Base-by-base conservation (phyloP, 2,113 vertebrate genomes). In the Chloebia gouldiae region DNA sequence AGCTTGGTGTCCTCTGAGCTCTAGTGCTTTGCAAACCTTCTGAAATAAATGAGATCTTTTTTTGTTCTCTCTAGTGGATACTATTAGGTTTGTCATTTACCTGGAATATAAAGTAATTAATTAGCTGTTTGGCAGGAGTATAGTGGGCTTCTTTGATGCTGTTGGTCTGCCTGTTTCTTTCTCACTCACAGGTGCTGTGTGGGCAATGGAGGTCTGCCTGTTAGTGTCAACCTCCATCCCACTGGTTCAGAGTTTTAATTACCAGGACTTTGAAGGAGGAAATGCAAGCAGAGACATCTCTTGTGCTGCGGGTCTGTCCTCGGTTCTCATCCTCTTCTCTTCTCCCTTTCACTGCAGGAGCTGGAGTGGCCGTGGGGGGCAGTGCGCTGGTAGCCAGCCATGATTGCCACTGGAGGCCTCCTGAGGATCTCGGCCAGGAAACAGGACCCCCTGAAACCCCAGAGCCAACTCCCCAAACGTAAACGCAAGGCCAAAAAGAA, bases 341-440 rank as follows among this genome's bases (percentile, higher is more conserved):
- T 95, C 21, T 97, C 90, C 81, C 64, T 96, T 96, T 96, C 71
- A 8, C 87, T 88, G 81, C 97, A 97, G 98, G 97, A 97, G 84
- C 96, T 92, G 96, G 97, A 94, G 95, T 50, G 60, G 91, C 96
- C 3, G 11, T 84, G 65, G 80, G 69, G 66, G 82, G 68, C 82
- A 77, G 91, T 45, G 44, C 39, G 3, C 86, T 91, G 95, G 70
- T 93, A 94, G 90, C 86, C 97, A 97, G 97, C 98, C 97, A 99
- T 99, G 99, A 99, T 99, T 15, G 99, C 99, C 85, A 99, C 99
- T 44, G 99, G 99, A 28, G 99, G 99, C 95, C 98, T 99, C 63
- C 98, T 99, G 96, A 98, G 99, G 92, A 99, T 99, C 97, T 99
- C 99, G 0, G 98, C 99, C 47, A 96, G 99, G 80, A 99, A 99